Percentiles rank a stretch among this genome's conserved stretches.
Evolutionary conservation across 2,888 invertebrate species (phyloP).

Genomic region (Sarcophaga variegata): DNA sequence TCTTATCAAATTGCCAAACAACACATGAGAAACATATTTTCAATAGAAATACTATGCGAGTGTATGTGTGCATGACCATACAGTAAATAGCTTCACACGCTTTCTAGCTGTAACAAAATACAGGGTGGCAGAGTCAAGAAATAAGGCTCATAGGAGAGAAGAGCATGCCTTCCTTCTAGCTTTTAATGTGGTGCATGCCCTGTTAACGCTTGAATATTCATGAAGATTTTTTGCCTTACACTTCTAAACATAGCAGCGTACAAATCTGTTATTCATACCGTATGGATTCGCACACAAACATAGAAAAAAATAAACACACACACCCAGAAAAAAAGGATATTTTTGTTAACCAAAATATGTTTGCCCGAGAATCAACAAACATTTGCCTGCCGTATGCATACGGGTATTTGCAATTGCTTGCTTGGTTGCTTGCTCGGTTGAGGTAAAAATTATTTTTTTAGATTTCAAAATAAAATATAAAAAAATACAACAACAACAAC

Average conservation of each 20-base stretch:
- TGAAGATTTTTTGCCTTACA: not conserved
- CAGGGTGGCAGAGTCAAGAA: no score
- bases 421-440: not conserved
- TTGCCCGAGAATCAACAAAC: not conserved
- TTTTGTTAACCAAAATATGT: constrained; percentile 48
- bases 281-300: not conserved
- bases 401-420: not conserved
- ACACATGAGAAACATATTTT: constrained; percentile 41
- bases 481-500: constrained; percentile 4
- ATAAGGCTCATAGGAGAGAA: no score
- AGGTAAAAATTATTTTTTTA: constrained; percentile 55
- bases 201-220: not conserved
- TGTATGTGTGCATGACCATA: not conserved
- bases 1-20: not conserved
- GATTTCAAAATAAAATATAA: constrained; percentile 28
- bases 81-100: not conserved
- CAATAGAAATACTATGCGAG: not conserved
- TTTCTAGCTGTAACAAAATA: no score
- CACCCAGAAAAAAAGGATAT: not conserved
- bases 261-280: constrained; percentile 14
- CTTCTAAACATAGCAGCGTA: constrained; percentile 6
- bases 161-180: no score
- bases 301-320: not conserved
- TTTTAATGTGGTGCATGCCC: not conserved
- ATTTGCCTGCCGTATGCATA: not conserved